These are phyloP conservation scores for Cisticola juncidis DNA, from an alignment of 2,113 vertebrate genomes.

Conservation along the genomic window DNA sequence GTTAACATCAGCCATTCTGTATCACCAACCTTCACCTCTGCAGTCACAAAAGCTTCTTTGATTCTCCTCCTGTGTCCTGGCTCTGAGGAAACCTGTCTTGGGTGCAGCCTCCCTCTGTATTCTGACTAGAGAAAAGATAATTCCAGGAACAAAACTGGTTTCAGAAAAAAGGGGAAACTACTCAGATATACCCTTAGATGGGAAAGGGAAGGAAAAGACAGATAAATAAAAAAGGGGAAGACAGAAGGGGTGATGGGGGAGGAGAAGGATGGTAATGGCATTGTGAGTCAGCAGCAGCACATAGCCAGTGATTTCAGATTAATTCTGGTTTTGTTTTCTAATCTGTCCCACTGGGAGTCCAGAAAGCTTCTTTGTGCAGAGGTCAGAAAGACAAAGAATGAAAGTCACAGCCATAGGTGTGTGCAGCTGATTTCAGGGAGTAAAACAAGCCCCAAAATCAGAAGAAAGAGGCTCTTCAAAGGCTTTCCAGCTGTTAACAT, in stretches of 20 bases:
- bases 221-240: conserved; percentile 2
- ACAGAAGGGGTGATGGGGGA: not conserved
- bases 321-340: not conserved
- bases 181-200: not conserved
- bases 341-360: no score
- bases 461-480: not conserved
- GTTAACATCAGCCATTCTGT: not conserved
- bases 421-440: not conserved
- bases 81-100: not conserved
- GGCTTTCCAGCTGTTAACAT: not conserved
- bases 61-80: not conserved
- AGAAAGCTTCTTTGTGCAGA: not conserved
- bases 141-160: not conserved
- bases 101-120: not conserved
- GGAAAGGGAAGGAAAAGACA: not conserved
- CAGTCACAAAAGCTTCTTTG: not conserved
- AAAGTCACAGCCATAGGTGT: not conserved
- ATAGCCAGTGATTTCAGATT: not conserved
- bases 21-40: not conserved
- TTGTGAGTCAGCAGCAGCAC: not conserved
- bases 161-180: conserved; percentile 20
- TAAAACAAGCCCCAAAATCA: not conserved
- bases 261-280: not conserved
- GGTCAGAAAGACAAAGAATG: not conserved
- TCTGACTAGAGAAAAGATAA: not conserved